Evolutionary conservation across 2,113 vertebrate species (phyloP).

Genomic region (Chaetura pelagica): DNA sequence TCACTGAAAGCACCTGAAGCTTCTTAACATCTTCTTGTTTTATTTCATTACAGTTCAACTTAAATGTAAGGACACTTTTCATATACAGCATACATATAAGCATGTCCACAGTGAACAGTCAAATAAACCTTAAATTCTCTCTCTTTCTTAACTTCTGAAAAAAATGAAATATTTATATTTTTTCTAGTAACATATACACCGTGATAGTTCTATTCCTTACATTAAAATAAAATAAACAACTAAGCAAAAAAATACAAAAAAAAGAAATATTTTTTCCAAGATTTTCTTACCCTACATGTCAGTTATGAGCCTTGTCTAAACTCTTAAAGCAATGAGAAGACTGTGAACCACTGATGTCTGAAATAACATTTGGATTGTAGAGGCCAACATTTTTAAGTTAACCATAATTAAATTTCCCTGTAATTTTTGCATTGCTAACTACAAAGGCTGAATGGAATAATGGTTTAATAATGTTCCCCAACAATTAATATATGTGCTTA

Average conservation of each 20-base stretch:
- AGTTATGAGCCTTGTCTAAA: background rate
- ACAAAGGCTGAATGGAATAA: background rate
- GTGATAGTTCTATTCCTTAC: background rate
- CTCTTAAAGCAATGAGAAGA: background rate
- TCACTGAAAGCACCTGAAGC: slow-evolving; percentile 23
- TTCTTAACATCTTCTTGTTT: slow-evolving; percentile 48
- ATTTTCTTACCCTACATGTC: background rate
- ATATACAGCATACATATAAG: background rate
- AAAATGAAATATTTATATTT: background rate
- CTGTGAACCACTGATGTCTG: background rate
- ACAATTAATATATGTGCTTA: background rate
- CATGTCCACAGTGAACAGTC: slow-evolving; percentile 1
- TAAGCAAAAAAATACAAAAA: no score
- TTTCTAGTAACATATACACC: background rate
- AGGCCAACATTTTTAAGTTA: background rate
- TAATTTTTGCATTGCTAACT: background rate
- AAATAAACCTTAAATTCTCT: background rate
- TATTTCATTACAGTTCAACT: slow-evolving; percentile 64
- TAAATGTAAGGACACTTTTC: slow-evolving; percentile 34
- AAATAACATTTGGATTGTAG: background rate
- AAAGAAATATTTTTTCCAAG: background rate
- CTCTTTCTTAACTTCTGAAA: background rate
- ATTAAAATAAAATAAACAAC: background rate
- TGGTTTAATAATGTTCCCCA: background rate
- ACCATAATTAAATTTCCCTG: background rate